These are phyloP conservation scores for Cryptoprocta ferox DNA, from an alignment of 2,797 vertebrate genomes.

Conservation along the genomic window DNA sequence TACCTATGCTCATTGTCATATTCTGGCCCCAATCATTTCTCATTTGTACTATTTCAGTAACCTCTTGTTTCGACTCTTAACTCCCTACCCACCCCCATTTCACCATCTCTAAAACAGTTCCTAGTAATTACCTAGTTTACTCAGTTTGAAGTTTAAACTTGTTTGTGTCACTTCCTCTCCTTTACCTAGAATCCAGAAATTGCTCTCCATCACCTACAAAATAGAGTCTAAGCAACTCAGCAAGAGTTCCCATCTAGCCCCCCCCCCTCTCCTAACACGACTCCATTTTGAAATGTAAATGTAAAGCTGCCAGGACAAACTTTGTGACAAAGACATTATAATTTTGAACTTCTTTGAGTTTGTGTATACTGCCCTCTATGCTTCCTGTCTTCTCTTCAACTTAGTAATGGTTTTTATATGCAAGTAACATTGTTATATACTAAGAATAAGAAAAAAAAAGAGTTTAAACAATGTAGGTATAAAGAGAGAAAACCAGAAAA, in stretches of 20 bases:
- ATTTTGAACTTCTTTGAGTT: not conserved
- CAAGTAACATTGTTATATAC: not conserved
- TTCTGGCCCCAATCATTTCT: not conserved
- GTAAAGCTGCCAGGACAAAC: no score
- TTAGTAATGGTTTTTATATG: not conserved
- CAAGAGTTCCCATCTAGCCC: no score
- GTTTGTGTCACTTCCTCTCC: not conserved
- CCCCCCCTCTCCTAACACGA: not conserved
- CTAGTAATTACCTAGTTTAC: not conserved
- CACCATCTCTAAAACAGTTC: not conserved
- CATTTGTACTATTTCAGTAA: not conserved
- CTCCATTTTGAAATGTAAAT: not conserved
- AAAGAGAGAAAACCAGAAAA: not conserved
- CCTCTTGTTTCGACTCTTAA: not conserved
- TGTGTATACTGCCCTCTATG: not conserved
- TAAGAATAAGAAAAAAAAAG: not conserved
- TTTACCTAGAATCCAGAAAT: not conserved
- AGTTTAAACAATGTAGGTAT: not conserved
- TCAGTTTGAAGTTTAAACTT: not conserved
- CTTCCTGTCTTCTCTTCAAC: not conserved
- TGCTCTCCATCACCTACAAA: not conserved
- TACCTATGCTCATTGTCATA: not conserved
- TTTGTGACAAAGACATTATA: not conserved
- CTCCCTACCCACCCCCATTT: accelerated
- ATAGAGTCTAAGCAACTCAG: not conserved